These are phyloP conservation scores for Myiozetetes cayanensis DNA, from an alignment of 2,113 vertebrate genomes.

Conservation along the genomic window DNA sequence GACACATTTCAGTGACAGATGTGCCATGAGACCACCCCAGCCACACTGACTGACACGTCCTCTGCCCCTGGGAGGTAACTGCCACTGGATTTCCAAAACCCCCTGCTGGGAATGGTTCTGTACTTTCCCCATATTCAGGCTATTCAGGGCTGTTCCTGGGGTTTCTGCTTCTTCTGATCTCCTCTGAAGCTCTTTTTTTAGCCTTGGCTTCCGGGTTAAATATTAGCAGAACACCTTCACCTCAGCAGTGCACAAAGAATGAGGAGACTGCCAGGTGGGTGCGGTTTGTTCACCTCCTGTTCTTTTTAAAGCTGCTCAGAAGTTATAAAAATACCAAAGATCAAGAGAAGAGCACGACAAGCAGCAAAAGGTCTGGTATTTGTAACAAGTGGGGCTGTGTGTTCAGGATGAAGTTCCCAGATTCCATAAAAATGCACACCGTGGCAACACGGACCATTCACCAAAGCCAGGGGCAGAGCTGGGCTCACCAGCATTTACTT, in stretches of 20 bases:
- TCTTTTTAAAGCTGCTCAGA: not conserved
- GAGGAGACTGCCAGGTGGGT: not conserved
- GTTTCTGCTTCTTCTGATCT: not conserved
- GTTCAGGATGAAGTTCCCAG: not conserved
- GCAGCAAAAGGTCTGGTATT: not conserved
- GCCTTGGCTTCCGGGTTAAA: conserved; percentile 5
- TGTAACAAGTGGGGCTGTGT: not conserved
- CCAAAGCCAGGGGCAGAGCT: not conserved
- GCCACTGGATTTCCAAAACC: not conserved
- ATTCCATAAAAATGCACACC: fast-evolving
- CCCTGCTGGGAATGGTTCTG: not conserved
- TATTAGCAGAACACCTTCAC: not conserved
- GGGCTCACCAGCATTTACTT: not conserved
- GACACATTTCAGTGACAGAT: not conserved
- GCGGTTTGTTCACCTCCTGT: not conserved
- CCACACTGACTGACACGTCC: not conserved
- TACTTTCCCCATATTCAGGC: not conserved
- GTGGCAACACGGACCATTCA: fast-evolving
- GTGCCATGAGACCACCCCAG: not conserved
- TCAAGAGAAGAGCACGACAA: not conserved
- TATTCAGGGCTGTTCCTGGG: not conserved
- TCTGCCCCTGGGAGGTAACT: not conserved
- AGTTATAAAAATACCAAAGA: not conserved
- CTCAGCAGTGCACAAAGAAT: not conserved
- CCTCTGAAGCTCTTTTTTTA: not conserved